Evolutionary conservation across 2,888 invertebrate genomes (phyloP).

Genomic region (Pediacus dermestoides): DNA sequence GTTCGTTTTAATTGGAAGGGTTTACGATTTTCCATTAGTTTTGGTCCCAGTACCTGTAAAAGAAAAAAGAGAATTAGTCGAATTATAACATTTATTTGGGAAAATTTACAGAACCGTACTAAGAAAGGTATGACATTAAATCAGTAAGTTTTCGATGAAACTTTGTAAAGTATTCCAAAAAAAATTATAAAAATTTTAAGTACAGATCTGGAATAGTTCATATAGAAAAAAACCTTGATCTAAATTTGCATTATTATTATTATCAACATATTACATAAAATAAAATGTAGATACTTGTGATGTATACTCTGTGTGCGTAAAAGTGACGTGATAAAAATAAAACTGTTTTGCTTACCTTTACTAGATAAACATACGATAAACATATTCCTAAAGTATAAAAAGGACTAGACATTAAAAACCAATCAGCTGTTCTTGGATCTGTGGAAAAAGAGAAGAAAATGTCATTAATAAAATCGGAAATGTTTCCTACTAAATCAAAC

Average conservation of each 20-base stretch:
- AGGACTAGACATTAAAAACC: conserved; percentile 92
- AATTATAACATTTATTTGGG: too few relatives aligned
- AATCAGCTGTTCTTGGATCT: conserved; percentile 86
- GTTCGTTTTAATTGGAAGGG: conserved; percentile 77
- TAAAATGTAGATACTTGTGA: too few relatives aligned
- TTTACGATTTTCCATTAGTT: conserved; percentile 85
- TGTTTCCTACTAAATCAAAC: too few relatives aligned
- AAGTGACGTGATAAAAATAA: neutral
- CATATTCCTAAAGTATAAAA: conserved; percentile 89
- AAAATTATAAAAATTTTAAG: too few relatives aligned
- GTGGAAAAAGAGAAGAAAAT: conserved; percentile 31
- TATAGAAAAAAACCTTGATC: conserved; percentile 3
- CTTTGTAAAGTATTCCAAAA: too few relatives aligned
- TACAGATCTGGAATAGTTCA: too few relatives aligned
- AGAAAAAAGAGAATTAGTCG: neutral
- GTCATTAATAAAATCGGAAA: conserved; percentile 5
- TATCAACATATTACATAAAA: too few relatives aligned
- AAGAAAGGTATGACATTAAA: too few relatives aligned
- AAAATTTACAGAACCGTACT: too few relatives aligned
- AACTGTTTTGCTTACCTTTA: conserved; percentile 61
- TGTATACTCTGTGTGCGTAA: neutral
- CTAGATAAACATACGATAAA: conserved; percentile 82
- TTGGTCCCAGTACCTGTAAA: conserved; percentile 74
- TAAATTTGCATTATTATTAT: too few relatives aligned
- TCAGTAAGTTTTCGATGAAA: too few relatives aligned